Evolutionary conservation across 2,888 invertebrate genomes (phyloP), one percentile per base, ranked within the genome.

Genomic region (Panzeria rudis): DNA sequence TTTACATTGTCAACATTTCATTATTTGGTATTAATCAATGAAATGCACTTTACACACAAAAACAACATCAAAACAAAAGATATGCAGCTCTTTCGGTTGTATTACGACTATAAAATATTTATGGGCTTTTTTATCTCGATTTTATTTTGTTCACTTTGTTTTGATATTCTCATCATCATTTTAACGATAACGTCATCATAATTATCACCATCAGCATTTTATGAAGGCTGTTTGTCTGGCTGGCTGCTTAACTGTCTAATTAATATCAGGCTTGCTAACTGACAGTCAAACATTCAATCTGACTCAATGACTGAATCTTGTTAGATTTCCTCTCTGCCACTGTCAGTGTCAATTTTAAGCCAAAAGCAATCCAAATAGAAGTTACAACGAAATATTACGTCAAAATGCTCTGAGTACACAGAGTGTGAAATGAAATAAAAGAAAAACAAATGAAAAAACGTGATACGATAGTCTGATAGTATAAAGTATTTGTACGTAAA

Each of bases 331-430:
- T 77, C 72, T 83, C 81, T 78, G 71, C 86, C 89, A 89, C 88
- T 89, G 89, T 89, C 89, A 89, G 87, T 89, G 89, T 89, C 88
- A 88, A 86, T 78, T 80, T 80, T 84, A 84, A 86, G 78, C 81
- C 59, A 81, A 78, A 75, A 62, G 47, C 73, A 84, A 77, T 72
- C 17, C 79, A 68, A 80, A 66, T 17, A 61, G 61, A 59, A 81
- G 41, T 7, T 62, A 69, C 64, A 72, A 47, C 47, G 54, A 29
- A 52, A 47, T 62, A 73, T 25, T 54, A 59, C 59, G 17, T 69
- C 47, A 78, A 41, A 47, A 66, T 72, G 32, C 64, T 66, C 72
- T 52, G 32, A 69, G 29, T n/a, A n/a, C 50, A 38, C 15, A 54
- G 62, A 54, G n/a, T 23, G 13, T 71, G 50, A 7, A 79, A 52